Evolutionary conservation across 2,888 invertebrate genomes (phyloP).

Genomic region (Lamellibrachia satsuma): DNA sequence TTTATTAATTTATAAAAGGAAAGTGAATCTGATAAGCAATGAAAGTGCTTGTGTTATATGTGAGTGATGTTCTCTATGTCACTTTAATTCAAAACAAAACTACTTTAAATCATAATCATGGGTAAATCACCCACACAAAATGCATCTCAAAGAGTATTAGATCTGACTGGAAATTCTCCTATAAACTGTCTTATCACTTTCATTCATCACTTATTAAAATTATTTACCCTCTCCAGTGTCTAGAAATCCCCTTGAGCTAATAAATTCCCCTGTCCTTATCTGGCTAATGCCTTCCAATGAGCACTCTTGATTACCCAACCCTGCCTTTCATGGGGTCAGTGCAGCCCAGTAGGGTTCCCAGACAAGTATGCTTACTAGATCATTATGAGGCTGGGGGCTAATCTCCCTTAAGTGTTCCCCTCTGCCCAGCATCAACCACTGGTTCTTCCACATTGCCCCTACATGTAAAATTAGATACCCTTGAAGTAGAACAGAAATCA

Average conservation of each 20-base stretch:
- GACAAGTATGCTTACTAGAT: neutral
- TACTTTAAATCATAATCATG: no score
- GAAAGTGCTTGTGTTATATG: no score
- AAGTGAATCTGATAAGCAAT: no score
- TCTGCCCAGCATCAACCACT: neutral
- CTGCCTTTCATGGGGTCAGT: constrained; percentile 1
- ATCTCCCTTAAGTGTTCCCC: constrained; percentile 9
- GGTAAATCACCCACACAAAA: neutral
- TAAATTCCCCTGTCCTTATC: constrained; percentile 5
- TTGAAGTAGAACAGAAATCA: neutral
- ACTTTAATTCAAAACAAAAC: no score
- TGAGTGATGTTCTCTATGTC: no score
- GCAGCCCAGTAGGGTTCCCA: neutral
- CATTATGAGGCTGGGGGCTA: neutral
- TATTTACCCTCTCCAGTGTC: constrained; percentile 7
- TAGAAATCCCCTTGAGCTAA: neutral
- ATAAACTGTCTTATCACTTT: neutral
- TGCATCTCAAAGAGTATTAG: neutral
- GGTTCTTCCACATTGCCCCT: neutral
- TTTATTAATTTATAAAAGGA: no score
- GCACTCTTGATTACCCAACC: constrained; percentile 1
- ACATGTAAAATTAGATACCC: neutral
- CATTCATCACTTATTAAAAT: neutral
- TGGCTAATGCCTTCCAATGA: neutral
- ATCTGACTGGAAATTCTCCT: neutral